Base-by-base conservation (phyloP, 2,113 vertebrate genomes). In the Malurus melanocephalus region DNA sequence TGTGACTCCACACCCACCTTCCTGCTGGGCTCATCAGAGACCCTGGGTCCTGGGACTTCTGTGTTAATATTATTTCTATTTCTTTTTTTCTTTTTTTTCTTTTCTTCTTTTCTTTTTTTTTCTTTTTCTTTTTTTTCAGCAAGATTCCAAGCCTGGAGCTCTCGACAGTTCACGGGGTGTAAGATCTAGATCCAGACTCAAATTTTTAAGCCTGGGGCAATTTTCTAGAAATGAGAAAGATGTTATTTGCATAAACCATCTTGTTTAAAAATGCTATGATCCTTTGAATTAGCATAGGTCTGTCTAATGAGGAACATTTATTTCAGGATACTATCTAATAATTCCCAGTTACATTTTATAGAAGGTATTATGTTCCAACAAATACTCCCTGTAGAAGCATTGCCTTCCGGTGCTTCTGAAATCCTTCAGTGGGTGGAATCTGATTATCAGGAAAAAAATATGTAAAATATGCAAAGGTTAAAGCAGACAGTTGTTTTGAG, bases 401-500 rank as follows among this genome's bases (percentile, higher is more conserved):
- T 91, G 27, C 53, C 35, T 88, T 87, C 33, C 4, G 0, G 35
- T 72, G 21, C 49, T 92, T 85, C 76, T 93, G 52, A 87, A 82
- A 90, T 86, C 46, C 38, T 84, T 27, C 9, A 76, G 87, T 85
- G 75, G 79, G 76, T 68, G 52, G 89, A 95, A 93, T 89, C 61
- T 22, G 32, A 89, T 89, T 78, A 80, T 62, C 42, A 89, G 57
- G 67, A 71, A 91, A 76, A 87, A 87, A 43, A 46, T 22, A 42
- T 15, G 53, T 79, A 72, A 88, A 90, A 82, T 73, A 77, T 42
- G 51, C 59, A 80, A 95, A 93, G 60, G 72, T 92, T 93, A 86
- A 94, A 82, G 51, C 56, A 88, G 85, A 88, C 51, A 87, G 80
- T 79, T 88, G 66, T 87, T 80, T 26, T 68, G 90, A 88, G 75